phyloP scores from a whole-genome alignment of 1,140 invertebrate species.

The Neodiprion fabricii region DNA sequence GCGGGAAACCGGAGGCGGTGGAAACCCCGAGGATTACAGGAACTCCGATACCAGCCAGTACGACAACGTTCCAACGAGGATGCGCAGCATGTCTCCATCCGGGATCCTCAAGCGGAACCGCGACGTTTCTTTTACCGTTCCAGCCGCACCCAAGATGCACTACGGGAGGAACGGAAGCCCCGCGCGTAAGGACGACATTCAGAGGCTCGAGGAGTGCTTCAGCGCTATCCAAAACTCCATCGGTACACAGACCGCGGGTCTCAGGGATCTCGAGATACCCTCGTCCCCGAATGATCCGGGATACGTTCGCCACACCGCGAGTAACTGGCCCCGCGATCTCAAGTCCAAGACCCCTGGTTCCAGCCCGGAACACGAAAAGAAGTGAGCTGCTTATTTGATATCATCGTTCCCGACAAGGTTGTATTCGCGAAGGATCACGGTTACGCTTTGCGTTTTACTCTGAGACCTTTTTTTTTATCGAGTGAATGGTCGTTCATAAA shows the following conservation, averaged over 20 bases:
- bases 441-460: too few species aligned
- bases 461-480: too few species aligned
- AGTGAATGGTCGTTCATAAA: too few species aligned
- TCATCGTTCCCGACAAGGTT: neutral
- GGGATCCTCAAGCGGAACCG: conserved; percentile 49
- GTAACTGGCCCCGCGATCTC: conserved; percentile 67
- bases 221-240: conserved; percentile 57
- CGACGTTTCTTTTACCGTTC: conserved; percentile 51
- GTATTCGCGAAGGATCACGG: too few species aligned
- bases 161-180: conserved; percentile 34
- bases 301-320: conserved; percentile 72
- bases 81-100: conserved; percentile 44
- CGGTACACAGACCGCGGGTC: conserved; percentile 48
- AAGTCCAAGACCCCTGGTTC: conserved; percentile 66
- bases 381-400: neutral
- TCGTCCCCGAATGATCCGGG: conserved; percentile 72
- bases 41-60: conserved; percentile 59
- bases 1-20: conserved; percentile 45
- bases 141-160: conserved; percentile 40
- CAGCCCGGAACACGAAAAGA: conserved; percentile 62
- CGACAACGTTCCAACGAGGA: conserved; percentile 57
- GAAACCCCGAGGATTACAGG: conserved; percentile 48
- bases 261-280: conserved; percentile 46
- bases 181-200: conserved; percentile 48
- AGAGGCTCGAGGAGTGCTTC: conserved; percentile 59